These are phyloP conservation scores for Zonitis immaculata DNA, from an alignment of 2,888 invertebrate genomes.

Conservation along the genomic window DNA sequence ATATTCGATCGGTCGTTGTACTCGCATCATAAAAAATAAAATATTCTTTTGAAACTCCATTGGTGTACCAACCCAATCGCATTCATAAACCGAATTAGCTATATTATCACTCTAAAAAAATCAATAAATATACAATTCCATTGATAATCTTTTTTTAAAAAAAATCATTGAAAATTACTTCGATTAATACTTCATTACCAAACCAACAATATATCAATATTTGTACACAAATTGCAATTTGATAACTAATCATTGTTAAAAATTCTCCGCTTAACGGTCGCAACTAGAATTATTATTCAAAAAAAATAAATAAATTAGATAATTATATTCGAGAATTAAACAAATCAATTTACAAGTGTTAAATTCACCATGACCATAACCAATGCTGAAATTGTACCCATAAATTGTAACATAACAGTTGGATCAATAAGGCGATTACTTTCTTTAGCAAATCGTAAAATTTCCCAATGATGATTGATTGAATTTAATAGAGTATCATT, in stretches of 20 bases:
- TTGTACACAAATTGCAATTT: conserved; percentile 5
- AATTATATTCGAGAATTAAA: neutral
- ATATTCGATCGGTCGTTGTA: conserved; percentile 5
- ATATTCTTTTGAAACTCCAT: conserved; percentile 3
- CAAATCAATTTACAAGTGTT: conserved; percentile 1
- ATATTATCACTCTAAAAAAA: conserved; percentile 7
- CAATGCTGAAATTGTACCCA: conserved; percentile 1
- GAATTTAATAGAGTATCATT: neutral
- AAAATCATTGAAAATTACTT: neutral
- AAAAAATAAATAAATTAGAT: no score
- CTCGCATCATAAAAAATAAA: conserved; percentile 4
- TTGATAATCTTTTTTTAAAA: neutral
- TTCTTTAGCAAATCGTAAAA: conserved; percentile 3
- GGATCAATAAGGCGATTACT: conserved; percentile 7
- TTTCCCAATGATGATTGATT: neutral
- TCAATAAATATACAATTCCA: neutral
- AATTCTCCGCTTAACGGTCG: neutral
- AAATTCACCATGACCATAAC: conserved; percentile 9
- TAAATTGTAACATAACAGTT: conserved; percentile 4
- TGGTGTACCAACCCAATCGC: neutral
- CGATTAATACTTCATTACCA: conserved; percentile 8
- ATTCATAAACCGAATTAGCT: conserved; percentile 5
- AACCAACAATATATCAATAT: conserved; percentile 12
- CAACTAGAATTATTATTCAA: neutral
- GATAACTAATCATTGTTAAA: neutral